Percentiles rank a stretch among this genome's conserved stretches.
phyloP scores from a whole-genome alignment of 2,888 invertebrate genomes.

The Pseudococcus jackbeardsleyi region DNA sequence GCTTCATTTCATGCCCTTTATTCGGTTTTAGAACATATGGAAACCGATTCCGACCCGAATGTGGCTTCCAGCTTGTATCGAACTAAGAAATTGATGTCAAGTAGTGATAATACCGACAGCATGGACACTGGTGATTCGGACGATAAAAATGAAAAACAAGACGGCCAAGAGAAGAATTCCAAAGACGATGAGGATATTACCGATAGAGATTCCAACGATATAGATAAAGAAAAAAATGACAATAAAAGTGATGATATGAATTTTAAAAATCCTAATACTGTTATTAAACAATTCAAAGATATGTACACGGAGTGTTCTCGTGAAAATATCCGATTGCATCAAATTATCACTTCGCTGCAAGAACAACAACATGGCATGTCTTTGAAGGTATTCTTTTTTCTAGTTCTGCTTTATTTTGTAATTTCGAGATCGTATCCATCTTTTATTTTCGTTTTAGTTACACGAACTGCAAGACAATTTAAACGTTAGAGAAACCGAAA shows the following conservation, averaged over 20 bases:
- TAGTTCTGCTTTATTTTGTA: no score
- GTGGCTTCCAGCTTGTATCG: background rate
- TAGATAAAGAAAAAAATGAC: slow-evolving; percentile 29
- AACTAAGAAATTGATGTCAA: slow-evolving; percentile 22
- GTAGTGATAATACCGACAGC: background rate
- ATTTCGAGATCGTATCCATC: background rate
- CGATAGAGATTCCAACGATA: background rate
- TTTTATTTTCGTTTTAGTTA: slow-evolving; percentile 74
- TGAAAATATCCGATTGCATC: slow-evolving; percentile 93
- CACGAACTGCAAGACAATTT: slow-evolving; percentile 89
- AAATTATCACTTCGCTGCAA: slow-evolving; percentile 89
- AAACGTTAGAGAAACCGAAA: slow-evolving; percentile 92
- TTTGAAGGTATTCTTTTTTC: slow-evolving; percentile 74
- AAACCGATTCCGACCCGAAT: slow-evolving; percentile 18
- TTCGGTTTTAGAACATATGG: slow-evolving; percentile 19
- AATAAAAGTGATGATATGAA: slow-evolving; percentile 72
- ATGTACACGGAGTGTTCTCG: slow-evolving; percentile 89
- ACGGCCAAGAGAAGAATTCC: slow-evolving; percentile 10
- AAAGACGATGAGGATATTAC: slow-evolving; percentile 40
- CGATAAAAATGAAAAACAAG: slow-evolving; percentile 31
- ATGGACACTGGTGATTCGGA: slow-evolving; percentile 11
- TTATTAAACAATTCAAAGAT: slow-evolving; percentile 87
- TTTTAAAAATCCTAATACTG: slow-evolving; percentile 70
- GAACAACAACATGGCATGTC: slow-evolving; percentile 94
- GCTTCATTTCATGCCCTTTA: no score